Conservation (phyloP, 92 coral and sea anemone species). For the Zoanthus sociatus region DNA sequence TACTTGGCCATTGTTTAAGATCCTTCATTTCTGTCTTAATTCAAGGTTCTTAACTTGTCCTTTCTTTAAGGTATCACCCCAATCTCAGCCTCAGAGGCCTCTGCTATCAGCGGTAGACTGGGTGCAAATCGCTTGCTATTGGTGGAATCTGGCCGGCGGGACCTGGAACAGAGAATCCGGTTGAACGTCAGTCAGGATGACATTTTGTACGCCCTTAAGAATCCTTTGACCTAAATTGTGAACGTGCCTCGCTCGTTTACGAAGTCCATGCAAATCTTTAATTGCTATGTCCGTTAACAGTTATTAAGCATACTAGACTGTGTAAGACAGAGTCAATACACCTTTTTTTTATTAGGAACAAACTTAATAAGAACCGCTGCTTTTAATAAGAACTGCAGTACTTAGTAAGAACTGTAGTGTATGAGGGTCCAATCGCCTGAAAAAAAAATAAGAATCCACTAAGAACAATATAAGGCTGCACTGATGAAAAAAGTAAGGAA, state of each 20-base stretch:
- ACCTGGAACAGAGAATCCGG: slow-evolving; percentile 89
- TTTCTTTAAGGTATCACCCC: slow-evolving; percentile 66
- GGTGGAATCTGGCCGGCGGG: slow-evolving; percentile 94
- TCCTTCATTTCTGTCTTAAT: no score
- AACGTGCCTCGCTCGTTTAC: not conserved
- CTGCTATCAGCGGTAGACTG: slow-evolving; percentile 81
- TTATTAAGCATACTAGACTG: not conserved
- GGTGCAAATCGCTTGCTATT: slow-evolving; percentile 89
- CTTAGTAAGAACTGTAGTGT: no score
- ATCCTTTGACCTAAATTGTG: slow-evolving; percentile 38
- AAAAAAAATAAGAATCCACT: no score
- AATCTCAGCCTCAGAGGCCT: slow-evolving; percentile 83
- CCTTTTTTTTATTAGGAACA: no score
- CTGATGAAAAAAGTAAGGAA: no score
- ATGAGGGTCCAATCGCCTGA: no score
- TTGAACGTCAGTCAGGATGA: slow-evolving; percentile 96
- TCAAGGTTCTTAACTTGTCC: no score
- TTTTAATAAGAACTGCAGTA: no score
- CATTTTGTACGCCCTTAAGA: slow-evolving; percentile 80
- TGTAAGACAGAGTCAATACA: no score
- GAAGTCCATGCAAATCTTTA: not conserved
- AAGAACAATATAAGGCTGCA: no score
- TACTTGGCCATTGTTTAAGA: no score
- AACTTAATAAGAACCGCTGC: no score
- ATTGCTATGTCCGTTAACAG: not conserved